Conservation (phyloP, 2,113 vertebrate species). For the Megaceryle torquata region DNA sequence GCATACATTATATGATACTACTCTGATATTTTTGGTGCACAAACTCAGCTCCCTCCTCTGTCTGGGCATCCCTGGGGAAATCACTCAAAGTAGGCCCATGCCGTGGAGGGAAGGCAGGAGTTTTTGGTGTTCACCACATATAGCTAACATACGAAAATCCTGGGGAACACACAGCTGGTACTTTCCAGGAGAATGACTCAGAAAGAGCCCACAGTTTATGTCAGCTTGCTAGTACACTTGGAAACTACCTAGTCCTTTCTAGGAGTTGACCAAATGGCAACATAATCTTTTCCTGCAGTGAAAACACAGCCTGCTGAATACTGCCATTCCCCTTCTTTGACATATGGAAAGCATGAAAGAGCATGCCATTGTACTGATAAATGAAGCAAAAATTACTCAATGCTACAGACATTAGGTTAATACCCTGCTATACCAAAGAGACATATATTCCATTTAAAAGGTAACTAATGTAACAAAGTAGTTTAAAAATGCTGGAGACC, state of each 20-base stretch:
- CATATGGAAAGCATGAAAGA: background rate
- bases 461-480: background rate
- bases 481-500: background rate
- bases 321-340: background rate
- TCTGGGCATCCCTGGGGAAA: background rate
- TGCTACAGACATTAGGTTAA: background rate
- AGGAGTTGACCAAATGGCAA: background rate
- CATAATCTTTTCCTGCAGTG: background rate
- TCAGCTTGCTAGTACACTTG: background rate
- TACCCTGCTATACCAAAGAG: background rate
- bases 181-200: slow-evolving; percentile 33
- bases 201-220: background rate
- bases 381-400: background rate
- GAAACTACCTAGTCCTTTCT: slow-evolving; percentile 6
- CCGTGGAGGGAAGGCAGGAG: background rate
- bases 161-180: background rate
- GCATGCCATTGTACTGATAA: background rate
- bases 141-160: background rate
- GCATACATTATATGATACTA: background rate
- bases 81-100: background rate
- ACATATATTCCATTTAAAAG: background rate
- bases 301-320: background rate
- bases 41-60: background rate
- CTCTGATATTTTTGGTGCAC: background rate
- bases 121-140: background rate